These are phyloP conservation scores for Oxytorus armatus DNA, from an alignment of 2,888 invertebrate species.

Conservation along the genomic window DNA sequence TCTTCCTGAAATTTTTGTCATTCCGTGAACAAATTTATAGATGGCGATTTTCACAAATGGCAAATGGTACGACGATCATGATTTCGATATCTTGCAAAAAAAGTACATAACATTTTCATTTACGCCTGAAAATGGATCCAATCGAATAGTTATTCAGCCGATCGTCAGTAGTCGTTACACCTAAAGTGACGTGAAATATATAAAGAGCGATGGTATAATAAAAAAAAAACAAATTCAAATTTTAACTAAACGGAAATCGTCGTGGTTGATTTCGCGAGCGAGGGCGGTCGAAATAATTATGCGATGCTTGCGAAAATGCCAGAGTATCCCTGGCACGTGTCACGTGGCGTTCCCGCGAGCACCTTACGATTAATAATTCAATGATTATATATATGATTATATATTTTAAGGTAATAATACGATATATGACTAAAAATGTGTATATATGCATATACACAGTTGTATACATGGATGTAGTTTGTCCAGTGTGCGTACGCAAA, in stretches of 20 bases:
- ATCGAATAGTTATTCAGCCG: conserved; percentile 7
- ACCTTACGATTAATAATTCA: conserved; percentile 55
- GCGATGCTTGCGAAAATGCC: conserved; percentile 56
- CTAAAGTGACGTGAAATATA: not conserved
- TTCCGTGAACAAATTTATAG: no score
- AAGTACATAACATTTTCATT: not conserved
- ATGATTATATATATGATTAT: conserved; percentile 31
- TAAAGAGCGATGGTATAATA: not conserved
- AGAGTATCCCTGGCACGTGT: not conserved
- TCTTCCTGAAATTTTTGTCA: no score
- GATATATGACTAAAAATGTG: not conserved
- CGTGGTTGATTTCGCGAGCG: conserved; percentile 58
- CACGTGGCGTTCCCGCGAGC: conserved; percentile 54
- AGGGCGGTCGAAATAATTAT: conserved; percentile 65
- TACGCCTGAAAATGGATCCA: not conserved
- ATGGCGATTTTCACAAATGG: no score
- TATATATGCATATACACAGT: no score
- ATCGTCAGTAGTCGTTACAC: conserved; percentile 6
- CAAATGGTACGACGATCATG: not conserved
- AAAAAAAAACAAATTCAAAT: not conserved
- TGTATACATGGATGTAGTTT: conserved; percentile 5
- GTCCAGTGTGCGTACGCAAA: conserved; percentile 10
- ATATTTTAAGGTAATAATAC: not conserved
- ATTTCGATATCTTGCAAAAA: not conserved
- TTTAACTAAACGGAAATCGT: conserved; percentile 31